Conservation (phyloP, 2,888 invertebrate genomes). For the Disparrhopalites patrizii region DNA sequence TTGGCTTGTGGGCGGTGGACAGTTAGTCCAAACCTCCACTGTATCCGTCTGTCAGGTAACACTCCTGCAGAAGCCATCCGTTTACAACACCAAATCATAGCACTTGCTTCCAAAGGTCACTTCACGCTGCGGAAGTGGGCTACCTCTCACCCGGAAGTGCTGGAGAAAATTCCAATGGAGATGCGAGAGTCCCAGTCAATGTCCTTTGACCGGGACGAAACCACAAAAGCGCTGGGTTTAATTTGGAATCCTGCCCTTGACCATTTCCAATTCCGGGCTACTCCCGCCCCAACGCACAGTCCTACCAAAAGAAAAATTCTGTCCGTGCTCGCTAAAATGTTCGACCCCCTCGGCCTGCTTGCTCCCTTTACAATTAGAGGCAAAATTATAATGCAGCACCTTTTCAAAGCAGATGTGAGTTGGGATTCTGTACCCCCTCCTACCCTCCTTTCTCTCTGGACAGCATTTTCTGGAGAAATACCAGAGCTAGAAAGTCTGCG, state of each 20-base stretch:
- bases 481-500: no score
- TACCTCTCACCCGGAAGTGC: slow-evolving; percentile 31
- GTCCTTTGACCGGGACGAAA: not conserved
- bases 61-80: slow-evolving; percentile 37
- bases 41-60: no score
- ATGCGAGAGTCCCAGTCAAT: not conserved
- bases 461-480: no score
- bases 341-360: slow-evolving; percentile 4
- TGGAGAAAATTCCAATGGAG: not conserved
- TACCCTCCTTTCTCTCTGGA: not conserved
- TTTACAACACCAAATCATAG: slow-evolving; percentile 31
- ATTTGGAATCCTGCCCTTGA: not conserved
- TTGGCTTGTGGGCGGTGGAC: no score
- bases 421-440: not conserved
- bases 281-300: not conserved
- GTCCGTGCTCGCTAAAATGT: not conserved
- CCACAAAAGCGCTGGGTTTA: slow-evolving; percentile 4
- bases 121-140: slow-evolving; percentile 47
- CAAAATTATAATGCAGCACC: not conserved
- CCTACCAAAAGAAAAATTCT: not conserved
- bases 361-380: slow-evolving; percentile 7
- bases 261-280: not conserved
- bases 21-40: no score
- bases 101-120: slow-evolving; percentile 28
- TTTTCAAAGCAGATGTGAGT: not conserved